phyloP scores from a whole-genome alignment of 2,113 vertebrate species.

The Chaetodon trifascialis region DNA sequence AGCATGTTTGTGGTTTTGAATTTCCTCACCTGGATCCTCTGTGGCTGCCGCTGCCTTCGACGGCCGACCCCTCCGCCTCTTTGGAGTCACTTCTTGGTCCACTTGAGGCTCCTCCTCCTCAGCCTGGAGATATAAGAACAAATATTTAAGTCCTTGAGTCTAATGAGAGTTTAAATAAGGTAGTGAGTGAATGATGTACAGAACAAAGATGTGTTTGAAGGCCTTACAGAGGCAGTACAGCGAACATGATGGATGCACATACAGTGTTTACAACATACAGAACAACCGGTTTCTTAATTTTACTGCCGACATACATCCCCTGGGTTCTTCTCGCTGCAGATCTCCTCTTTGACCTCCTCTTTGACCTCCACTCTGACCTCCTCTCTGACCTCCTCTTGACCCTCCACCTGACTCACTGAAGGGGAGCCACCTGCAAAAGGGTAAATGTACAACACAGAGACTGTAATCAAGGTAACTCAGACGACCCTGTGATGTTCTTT shows the following conservation, averaged over 20 bases:
- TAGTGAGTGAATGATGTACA: background rate
- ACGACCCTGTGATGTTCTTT: background rate
- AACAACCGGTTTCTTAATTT: background rate
- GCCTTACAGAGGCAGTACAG: background rate
- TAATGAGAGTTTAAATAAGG: background rate
- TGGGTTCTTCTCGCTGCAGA: slow-evolving; percentile 50
- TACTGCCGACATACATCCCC: slow-evolving; percentile 60
- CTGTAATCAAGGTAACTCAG: background rate
- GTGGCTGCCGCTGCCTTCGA: slow-evolving; percentile 66
- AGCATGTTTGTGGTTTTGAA: background rate
- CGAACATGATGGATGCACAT: background rate
- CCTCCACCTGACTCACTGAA: slow-evolving; percentile 57
- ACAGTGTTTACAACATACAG: background rate
- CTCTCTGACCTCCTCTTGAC: slow-evolving; percentile 57
- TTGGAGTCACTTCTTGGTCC: slow-evolving; percentile 65
- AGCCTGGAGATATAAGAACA: slow-evolving; percentile 1
- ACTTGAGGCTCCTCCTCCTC: slow-evolving; percentile 70
- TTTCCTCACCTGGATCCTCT: slow-evolving; percentile 86
- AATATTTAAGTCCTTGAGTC: background rate
- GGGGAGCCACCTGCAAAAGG: slow-evolving; percentile 22
- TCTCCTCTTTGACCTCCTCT: slow-evolving; percentile 62
- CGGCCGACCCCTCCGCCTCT: slow-evolving; percentile 81
- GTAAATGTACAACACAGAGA: background rate
- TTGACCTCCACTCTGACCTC: slow-evolving; percentile 57
- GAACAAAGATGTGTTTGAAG: background rate